phyloP scores from a whole-genome alignment of 2,888 invertebrate species.

The Drosophila quinaria region DNA sequence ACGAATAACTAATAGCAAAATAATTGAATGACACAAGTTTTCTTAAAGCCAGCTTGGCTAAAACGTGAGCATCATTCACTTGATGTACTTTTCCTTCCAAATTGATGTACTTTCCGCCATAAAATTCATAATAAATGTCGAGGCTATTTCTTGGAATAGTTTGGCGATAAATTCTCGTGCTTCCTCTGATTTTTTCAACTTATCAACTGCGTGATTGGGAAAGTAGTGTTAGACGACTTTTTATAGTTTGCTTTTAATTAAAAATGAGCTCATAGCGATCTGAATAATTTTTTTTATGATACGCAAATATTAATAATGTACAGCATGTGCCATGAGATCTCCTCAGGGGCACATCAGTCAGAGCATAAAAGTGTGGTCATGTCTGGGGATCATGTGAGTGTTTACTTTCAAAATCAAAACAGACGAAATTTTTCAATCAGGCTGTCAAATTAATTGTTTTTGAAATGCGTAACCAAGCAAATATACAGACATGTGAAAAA shows the following conservation, averaged over 20 bases:
- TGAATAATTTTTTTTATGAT: conserved; percentile 15
- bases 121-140: conserved; percentile 18
- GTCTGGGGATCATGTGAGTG: conserved; percentile 69
- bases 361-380: conserved; percentile 74
- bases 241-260: conserved; percentile 69
- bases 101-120: conserved; percentile 9
- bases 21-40: conserved; percentile 74
- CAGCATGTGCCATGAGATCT: conserved; percentile 52
- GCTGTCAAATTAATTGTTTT: conserved; percentile 75
- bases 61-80: conserved; percentile 9
- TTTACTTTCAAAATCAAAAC: conserved; percentile 69
- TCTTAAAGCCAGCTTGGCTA: conserved; percentile 23
- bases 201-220: conserved; percentile 49
- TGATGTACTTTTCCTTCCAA: conserved; percentile 1
- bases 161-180: conserved; percentile 40
- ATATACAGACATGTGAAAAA: conserved; percentile 34
- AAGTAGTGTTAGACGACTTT: conserved; percentile 26
- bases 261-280: conserved; percentile 71
- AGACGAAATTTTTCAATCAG: conserved; percentile 63
- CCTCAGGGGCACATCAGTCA: conserved; percentile 66
- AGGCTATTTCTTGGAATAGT: conserved; percentile 15
- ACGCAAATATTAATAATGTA: conserved; percentile 47
- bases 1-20: conserved; percentile 70
- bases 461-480: conserved; percentile 71
- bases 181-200: conserved; percentile 24